Percentiles rank a stretch among this genome's conserved stretches.
Evolutionary conservation across 2,113 vertebrate species (phyloP).

Genomic region (Pyrgilauda ruficollis): DNA sequence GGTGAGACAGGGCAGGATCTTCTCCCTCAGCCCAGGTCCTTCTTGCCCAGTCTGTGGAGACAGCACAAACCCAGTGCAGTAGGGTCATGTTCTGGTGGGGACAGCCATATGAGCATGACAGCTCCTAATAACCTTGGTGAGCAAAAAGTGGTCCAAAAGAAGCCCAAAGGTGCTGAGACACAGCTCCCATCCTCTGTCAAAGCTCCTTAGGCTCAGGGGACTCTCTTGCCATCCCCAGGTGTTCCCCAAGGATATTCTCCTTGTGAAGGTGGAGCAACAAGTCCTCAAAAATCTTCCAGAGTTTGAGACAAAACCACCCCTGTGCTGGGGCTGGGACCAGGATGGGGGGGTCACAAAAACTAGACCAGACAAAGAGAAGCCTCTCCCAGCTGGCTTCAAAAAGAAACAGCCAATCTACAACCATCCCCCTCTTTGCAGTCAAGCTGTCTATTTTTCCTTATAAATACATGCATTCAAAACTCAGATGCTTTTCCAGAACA

Average conservation of each 20-base stretch:
- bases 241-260: neutral
- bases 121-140: neutral
- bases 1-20: neutral
- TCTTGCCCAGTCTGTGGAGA: neutral
- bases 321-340: neutral
- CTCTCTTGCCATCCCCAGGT: neutral
- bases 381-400: neutral
- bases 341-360: neutral
- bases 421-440: neutral
- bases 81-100: neutral
- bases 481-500: neutral
- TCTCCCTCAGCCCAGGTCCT: neutral
- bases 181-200: neutral
- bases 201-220: neutral
- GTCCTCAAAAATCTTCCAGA: neutral
- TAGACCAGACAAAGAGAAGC: neutral
- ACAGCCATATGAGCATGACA: rapidly evolving
- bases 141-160: neutral
- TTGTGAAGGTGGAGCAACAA: neutral
- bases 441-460: neutral
- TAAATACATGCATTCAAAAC: neutral
- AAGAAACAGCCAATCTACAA: neutral
- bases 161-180: neutral
- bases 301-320: neutral
- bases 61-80: neutral